Conservation (phyloP, 2,888 invertebrate genomes). For the Trissolcus brochymenae region DNA sequence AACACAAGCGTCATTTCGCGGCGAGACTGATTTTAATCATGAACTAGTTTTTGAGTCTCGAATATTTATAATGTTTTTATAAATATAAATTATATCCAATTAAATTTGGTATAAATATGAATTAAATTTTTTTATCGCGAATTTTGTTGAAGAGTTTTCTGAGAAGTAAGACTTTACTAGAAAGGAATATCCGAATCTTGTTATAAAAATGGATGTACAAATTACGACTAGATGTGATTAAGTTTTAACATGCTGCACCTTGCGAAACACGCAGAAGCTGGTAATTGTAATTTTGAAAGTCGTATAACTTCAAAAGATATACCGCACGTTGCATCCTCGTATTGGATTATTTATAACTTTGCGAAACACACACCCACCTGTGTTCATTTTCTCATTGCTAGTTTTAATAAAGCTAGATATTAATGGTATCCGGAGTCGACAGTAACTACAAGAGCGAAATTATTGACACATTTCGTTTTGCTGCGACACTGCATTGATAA, state of each 20-base stretch:
- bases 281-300: slow-evolving; percentile 57
- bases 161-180: no score
- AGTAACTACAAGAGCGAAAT: slow-evolving; percentile 19
- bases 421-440: slow-evolving; percentile 35
- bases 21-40: no score
- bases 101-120: no score
- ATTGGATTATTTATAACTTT: slow-evolving; percentile 54
- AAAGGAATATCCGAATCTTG: not conserved
- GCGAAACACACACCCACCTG: slow-evolving; percentile 29
- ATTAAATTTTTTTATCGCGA: no score
- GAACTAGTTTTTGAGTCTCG: no score
- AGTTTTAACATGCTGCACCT: slow-evolving; percentile 34
- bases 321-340: slow-evolving; percentile 46
- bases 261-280: slow-evolving; percentile 46
- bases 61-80: no score
- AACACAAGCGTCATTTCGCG: no score
- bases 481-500: not conserved
- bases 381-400: slow-evolving; percentile 49
- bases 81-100: no score
- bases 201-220: slow-evolving; percentile 22
- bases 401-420: slow-evolving; percentile 53
- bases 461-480: slow-evolving; percentile 25
- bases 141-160: no score
- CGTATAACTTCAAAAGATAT: slow-evolving; percentile 53
- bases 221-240: slow-evolving; percentile 37